Base-by-base conservation (phyloP, 2,797 vertebrate species). In the Cossypha heuglini region DNA sequence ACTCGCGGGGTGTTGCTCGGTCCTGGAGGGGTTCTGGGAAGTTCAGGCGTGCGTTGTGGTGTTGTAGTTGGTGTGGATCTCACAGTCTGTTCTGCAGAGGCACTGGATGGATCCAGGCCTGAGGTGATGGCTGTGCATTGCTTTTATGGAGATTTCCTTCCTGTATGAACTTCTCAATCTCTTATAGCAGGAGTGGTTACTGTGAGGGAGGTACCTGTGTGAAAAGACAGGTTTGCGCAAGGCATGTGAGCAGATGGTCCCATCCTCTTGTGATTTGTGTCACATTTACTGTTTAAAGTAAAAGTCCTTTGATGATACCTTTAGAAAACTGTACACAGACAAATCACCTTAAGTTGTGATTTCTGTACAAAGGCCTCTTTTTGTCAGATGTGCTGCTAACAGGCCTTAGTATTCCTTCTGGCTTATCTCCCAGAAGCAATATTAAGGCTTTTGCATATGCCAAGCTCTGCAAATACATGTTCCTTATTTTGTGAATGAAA, bases 61-160 rank as follows among this genome's bases (percentile, higher is more conserved):
- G 4, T 4, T 54, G 45, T 16, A 9, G 16, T 9, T n/a, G 45
- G 29, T 5, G 12, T 37, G 26, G 35, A 1, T n/a, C 31, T 67
- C 26, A 1, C 6, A 68, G 10, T 4, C 16, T 24, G 0, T 26
- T 73, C 31, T 69, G 25, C 48, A 42, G 14, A 76, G 63, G 17
- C 0, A 4, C 16, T 3, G 1, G 5, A 3, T 12, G 16, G 11
- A 15, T 43, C 38, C 0, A 11, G 48, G 26, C 49, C 40, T 3
- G 17, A 59, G 62, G 35, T 35, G 0, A 0, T 52, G n/a, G 29
- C 35, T 83, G 26, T 19, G 51, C 5, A 0, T 11, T 38, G 37
- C 37, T 38, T 38, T 38, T 38, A 38, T 38, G 37, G 37, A 45
- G 51, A 19, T 51, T 55, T 46, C 51, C 45, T 25, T 57, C 35